phyloP scores from a whole-genome alignment of 2,113 vertebrate species.

The Oplegnathus fasciatus region DNA sequence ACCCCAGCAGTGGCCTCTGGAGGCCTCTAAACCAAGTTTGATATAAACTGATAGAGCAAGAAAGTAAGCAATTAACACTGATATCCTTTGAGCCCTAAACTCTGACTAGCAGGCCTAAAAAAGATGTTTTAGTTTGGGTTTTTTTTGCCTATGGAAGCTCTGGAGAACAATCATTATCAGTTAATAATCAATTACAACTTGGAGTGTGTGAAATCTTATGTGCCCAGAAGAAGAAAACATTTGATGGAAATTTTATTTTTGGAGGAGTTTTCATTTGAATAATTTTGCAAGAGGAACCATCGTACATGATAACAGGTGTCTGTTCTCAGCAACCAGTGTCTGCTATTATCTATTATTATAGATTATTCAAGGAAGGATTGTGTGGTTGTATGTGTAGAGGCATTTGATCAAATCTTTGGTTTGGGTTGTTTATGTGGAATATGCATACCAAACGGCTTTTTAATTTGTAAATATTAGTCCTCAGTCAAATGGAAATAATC shows the following conservation, averaged over 20 bases:
- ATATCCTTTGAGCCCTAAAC: neutral
- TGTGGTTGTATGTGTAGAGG: conserved; percentile 6
- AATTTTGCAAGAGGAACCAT: neutral
- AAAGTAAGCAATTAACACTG: neutral
- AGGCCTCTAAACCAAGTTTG: conserved; percentile 4
- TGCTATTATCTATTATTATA: conserved; percentile 10
- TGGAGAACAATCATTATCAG: neutral
- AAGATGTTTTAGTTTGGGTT: neutral
- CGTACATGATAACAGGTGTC: neutral
- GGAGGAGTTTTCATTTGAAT: conserved; percentile 19
- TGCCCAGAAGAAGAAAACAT: conserved; percentile 3
- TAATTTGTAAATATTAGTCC: neutral
- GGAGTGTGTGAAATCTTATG: neutral
- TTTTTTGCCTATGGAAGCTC: neutral
- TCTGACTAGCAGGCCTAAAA: neutral
- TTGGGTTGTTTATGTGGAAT: neutral
- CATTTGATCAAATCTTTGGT: conserved; percentile 28
- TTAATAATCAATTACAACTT: conserved; percentile 9
- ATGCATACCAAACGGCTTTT: conserved; percentile 20
- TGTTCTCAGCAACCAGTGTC: conserved; percentile 14
- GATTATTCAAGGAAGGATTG: conserved; percentile 11
- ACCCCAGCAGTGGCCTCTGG: neutral
- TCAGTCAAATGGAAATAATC: conserved; percentile 14
- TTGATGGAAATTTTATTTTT: neutral
- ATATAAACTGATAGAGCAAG: conserved; percentile 9